Evolutionary conservation across 2,888 invertebrate genomes (phyloP).

Genomic region (Drosophila multiciliata): DNA sequence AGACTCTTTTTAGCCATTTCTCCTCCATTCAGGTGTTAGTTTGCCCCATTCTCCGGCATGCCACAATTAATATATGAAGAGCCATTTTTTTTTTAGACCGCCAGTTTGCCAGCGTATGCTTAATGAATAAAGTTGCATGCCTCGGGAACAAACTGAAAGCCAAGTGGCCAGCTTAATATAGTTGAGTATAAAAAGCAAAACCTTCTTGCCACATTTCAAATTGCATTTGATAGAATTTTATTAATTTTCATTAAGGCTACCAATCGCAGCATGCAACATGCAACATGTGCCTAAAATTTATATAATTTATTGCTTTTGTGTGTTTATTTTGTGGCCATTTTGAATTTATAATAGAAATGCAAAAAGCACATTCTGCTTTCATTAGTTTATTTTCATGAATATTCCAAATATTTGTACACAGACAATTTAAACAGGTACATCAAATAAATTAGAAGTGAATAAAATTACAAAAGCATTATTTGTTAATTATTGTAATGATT

Average conservation of each 20-base stretch:
- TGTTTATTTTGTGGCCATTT: background rate
- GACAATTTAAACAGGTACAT: background rate
- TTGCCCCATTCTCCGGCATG: background rate
- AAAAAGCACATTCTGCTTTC: constrained; percentile 19
- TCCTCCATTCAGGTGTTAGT: constrained; percentile 15
- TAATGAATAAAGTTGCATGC: constrained; percentile 41
- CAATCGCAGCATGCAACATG: background rate
- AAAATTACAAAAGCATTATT: too few species aligned
- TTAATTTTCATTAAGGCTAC: background rate
- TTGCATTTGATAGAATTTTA: background rate
- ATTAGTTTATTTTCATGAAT: constrained; percentile 22
- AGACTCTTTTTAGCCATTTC: background rate
- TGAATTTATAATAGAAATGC: background rate
- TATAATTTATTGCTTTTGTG: constrained; percentile 9
- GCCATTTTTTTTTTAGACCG: constrained; percentile 9
- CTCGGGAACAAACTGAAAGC: constrained; percentile 16
- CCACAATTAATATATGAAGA: constrained; percentile 14
- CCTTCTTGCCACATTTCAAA: background rate
- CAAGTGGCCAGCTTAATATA: constrained; percentile 42
- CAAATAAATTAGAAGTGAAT: background rate
- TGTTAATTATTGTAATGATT: background rate
- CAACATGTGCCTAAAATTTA: constrained; percentile 7
- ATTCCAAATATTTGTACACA: constrained; percentile 28
- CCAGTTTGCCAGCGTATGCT: constrained; percentile 13
- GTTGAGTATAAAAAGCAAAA: constrained; percentile 1